Evolutionary conservation across 1,140 invertebrate genomes (phyloP).

Genomic region (Aporrectodea caliginosa): DNA sequence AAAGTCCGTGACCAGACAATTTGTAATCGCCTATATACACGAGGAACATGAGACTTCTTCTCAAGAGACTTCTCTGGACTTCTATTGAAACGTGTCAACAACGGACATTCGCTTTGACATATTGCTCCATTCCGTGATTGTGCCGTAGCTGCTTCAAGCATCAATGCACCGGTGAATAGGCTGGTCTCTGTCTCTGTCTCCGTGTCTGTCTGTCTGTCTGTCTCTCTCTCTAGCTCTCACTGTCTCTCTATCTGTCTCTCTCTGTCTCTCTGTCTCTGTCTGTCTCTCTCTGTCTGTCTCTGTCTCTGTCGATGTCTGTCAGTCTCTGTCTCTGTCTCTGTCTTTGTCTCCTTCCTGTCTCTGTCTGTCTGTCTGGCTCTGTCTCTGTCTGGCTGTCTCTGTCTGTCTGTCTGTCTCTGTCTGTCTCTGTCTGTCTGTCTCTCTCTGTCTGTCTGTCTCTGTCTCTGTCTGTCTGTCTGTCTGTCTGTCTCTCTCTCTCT

Average conservation of each 20-base stretch:
- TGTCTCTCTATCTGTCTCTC: conserved; percentile 7
- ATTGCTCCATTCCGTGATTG: no score
- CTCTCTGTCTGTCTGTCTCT: neutral
- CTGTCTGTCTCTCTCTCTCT: conserved; percentile 19
- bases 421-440: neutral
- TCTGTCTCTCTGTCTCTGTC: conserved; percentile 4
- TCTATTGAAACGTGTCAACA: no score
- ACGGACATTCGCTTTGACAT: no score
- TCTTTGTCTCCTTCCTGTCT: neutral
- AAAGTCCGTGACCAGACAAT: no score
- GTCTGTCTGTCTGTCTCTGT: neutral
- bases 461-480: conserved; percentile 3
- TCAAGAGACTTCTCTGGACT: no score
- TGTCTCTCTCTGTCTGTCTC: conserved; percentile 1
- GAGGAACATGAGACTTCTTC: no score
- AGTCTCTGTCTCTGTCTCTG: neutral
- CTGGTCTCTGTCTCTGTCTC: neutral
- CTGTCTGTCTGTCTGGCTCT: conserved; percentile 12
- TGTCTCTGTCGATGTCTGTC: neutral
- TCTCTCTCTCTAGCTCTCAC: neutral
- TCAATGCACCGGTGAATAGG: neutral
- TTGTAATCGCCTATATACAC: no score
- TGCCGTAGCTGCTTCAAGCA: no score
- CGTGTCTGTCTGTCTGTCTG: neutral
- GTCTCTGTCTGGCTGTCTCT: conserved; percentile 1